Evolutionary conservation across 2,797 vertebrate genomes (phyloP), one percentile per base, ranked within the genome.

Genomic region (Poecilia picta): DNA sequence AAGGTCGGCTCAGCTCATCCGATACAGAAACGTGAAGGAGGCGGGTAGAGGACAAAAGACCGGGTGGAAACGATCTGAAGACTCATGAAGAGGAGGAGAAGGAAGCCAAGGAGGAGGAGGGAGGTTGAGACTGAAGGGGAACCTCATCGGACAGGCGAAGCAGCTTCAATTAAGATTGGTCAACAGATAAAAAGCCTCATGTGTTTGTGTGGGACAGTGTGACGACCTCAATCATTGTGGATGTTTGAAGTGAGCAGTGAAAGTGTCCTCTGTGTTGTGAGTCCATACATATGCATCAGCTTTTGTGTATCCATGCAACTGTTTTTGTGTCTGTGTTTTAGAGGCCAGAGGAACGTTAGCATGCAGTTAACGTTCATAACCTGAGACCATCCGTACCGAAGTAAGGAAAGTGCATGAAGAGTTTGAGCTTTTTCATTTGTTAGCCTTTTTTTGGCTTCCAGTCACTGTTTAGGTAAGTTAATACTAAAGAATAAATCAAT

Each of bases 131-230:
- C 68, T n/a, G 68, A 71, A 71, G 83, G 81, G 81, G 79, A 77
- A 87, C 75, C 76, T 70, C 77, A 84, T 83, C 49, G 45, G 87
- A 91, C 76, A 74, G 78, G 80, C 86, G 88, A 83, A 91, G 85
- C 81, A 80, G 76, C 86, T 90, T 82, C 90, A 93, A 94, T 95
- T 94, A 94, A 95, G 92, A 95, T 94, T 79, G 83, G 89, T 85
- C 85, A 88, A 77, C 76, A 93, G 92, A 94, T 94, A 93, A 90
- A 86, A 80, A 82, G 79, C 77, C 80, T 39, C 77, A 68, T 79
- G 71, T 87, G 71, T 76, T 45, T 75, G 75, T 84, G 66, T 76
- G 79, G 41, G 68, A 78, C 18, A 28, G 23, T 79, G 82, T 74
- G 55, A 31, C 20, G 74, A 76, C 76, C 18, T 84, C 31, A 36